phyloP scores from a whole-genome alignment of 2,888 invertebrate species.

The Parnassius smintheus region DNA sequence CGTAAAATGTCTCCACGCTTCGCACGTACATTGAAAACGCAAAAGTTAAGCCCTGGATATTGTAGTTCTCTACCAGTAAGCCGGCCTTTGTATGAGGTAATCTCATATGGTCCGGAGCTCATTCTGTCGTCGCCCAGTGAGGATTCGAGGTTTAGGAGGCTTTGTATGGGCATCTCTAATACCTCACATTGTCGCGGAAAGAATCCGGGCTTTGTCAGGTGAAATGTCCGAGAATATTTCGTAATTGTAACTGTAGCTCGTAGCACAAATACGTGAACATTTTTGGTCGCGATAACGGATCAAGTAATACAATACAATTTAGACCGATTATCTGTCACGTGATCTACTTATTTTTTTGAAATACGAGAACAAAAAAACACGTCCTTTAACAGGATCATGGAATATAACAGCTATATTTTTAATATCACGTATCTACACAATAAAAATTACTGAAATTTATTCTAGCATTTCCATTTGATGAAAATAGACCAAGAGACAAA shows the following conservation, averaged over 20 bases:
- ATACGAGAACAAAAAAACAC: no score
- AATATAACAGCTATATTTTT: no score
- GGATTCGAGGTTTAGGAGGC: slow-evolving; percentile 50
- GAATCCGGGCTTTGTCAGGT: slow-evolving; percentile 35
- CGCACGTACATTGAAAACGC: slow-evolving; percentile 28
- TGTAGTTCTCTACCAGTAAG: slow-evolving; percentile 56
- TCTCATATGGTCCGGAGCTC: slow-evolving; percentile 51
- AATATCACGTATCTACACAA: no score
- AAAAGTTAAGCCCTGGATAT: slow-evolving; percentile 68
- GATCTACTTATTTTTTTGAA: no score
- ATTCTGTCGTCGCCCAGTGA: slow-evolving; percentile 53
- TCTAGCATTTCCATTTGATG: no score
- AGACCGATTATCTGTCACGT: no score
- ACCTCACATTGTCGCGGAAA: slow-evolving; percentile 48
- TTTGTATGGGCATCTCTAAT: slow-evolving; percentile 76
- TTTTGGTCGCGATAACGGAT: neutral
- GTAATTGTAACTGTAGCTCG: slow-evolving; percentile 7
- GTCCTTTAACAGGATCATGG: no score
- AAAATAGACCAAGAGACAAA: no score
- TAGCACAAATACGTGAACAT: slow-evolving; percentile 4
- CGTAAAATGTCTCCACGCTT: slow-evolving; percentile 22
- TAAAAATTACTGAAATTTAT: no score
- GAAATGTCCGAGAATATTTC: slow-evolving; percentile 41
- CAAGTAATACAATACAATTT: no score
- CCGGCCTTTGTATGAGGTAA: slow-evolving; percentile 67